Base-by-base conservation (phyloP, 2,113 vertebrate genomes). In the Pithys albifrons region DNA sequence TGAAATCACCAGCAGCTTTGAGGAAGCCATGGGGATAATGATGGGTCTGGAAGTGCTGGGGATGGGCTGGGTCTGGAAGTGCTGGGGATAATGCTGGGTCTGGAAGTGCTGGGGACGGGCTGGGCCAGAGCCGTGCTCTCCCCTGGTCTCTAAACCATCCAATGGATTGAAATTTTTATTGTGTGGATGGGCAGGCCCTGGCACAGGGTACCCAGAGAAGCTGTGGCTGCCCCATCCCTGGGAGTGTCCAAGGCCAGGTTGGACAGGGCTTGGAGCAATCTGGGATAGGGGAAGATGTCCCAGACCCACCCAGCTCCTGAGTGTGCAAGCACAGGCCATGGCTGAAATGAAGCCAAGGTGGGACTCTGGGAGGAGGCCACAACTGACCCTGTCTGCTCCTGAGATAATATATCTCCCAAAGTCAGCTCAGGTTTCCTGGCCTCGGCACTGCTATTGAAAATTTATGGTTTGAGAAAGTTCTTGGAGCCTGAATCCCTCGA, bases 401-500 rank as follows among this genome's bases (percentile, higher is more conserved):
- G 67, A 95, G 79, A 94, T 72, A 77, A 95, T 91, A 49, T 93
- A 86, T 97, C 95, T 96, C 51, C 1, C 1, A 61, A 74, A 91
- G 87, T 52, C 59, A 7, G 81, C 95, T 97, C 96, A 94, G 94
- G 87, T 97, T 98, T 97, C 96, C 93, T 96, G 96, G 94, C 89
- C 94, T 93, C 62, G 70, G 91, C 11, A 16, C 71, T 22, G 57
- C 94, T 95, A 62, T 84, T 91, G 96, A 97, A 97, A 98, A 98
- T 98, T 98, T 98, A 98, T 91, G 96, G 95, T 93, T 97, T 98
- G 97, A 97, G 97, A 98, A 98, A 97, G 96, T 97, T 94, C 97
- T 97, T 94, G 90, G 62, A 96, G 97, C 89, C 93, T 43, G 70
- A 83, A 87, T 97, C 95, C 84, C 94, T 97, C 22, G 62, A 97